These are phyloP conservation scores for Pipistrellus kuhlii DNA, from an alignment of 2,797 vertebrate species.

Conservation along the genomic window DNA sequence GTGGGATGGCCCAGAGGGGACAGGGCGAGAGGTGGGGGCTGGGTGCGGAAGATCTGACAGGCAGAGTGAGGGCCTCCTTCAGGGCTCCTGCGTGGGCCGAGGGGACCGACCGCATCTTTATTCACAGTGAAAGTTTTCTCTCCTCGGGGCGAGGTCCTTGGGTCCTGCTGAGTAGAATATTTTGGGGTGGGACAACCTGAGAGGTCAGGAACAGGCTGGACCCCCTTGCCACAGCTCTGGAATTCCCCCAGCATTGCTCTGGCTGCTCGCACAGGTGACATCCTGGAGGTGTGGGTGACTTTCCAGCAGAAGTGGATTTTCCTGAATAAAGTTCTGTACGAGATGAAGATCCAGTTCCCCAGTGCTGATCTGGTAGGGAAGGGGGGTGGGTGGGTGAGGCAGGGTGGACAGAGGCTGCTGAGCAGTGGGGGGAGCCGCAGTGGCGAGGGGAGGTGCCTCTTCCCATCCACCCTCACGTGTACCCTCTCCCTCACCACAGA, in stretches of 20 bases:
- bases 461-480: neutral
- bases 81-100: neutral
- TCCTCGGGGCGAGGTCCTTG: neutral
- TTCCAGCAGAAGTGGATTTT: slow-evolving; percentile 92
- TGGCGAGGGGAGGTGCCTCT: neutral
- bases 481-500: slow-evolving; percentile 68
- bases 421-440: neutral
- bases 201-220: neutral
- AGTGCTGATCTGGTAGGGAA: slow-evolving; percentile 88
- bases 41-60: neutral
- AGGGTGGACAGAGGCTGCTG: neutral
- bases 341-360: slow-evolving; percentile 84
- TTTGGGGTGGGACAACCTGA: neutral
- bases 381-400: neutral
- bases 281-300: slow-evolving; percentile 89
- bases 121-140: slow-evolving; percentile 6
- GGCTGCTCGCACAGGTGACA: slow-evolving; percentile 81
- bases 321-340: slow-evolving; percentile 88
- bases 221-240: neutral
- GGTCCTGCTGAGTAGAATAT: neutral
- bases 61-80: neutral
- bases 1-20: neutral
- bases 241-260: neutral
- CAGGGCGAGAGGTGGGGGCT: neutral
- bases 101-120: slow-evolving; percentile 10